Evolutionary conservation across 2,797 vertebrate species (phyloP), one percentile per base, ranked within the genome.

Genomic region (Melanotaenia nigrans): DNA sequence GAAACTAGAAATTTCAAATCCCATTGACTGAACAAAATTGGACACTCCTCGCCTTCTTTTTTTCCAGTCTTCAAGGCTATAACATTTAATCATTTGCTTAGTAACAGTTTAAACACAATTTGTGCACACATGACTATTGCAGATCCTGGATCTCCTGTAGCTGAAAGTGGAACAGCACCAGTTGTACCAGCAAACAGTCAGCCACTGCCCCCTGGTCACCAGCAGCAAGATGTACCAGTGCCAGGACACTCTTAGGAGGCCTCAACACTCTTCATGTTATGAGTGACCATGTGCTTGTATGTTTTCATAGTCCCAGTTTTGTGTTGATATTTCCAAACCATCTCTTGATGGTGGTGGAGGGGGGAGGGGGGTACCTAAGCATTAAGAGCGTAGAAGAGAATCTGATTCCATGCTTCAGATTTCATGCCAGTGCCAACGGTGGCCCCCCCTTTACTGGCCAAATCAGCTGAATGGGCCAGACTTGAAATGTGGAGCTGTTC

Each of bases 201-300:
- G 11, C 84, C 85, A 1, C 28, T 83, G 61, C 66, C 81, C 7
- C 55, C 85, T 9, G 70, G 45, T 57, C 86, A 85, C 77, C 84
- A 88, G 58, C 89, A 90, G 58, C 83, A 85, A 24, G 82, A 87
- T 1, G 75, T 87, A 2, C 89, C 90, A 0, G 59, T 89, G 59
- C 71, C 84, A 1, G 47, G 79, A 68, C 89, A 82, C 65, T 93
- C 91, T 71, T 93, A 92, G 78, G 85, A 71, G 73, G 24, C 65
- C 24, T 30, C 33, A 1, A 1, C 32, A 22, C 25, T 56, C 54
- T 76, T 42, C 51, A 36, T 68, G 72, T 4, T 65, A 12, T 76
- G 73, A 63, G 25, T 74, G 58, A 66, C 49, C 5, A 4, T 61
- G 22, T n/a, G 16, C 66, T 64, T 77, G 64, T 71, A 24, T 66